Evolutionary conservation across 2,888 invertebrate genomes (phyloP).

Genomic region (Apamea anceps): DNA sequence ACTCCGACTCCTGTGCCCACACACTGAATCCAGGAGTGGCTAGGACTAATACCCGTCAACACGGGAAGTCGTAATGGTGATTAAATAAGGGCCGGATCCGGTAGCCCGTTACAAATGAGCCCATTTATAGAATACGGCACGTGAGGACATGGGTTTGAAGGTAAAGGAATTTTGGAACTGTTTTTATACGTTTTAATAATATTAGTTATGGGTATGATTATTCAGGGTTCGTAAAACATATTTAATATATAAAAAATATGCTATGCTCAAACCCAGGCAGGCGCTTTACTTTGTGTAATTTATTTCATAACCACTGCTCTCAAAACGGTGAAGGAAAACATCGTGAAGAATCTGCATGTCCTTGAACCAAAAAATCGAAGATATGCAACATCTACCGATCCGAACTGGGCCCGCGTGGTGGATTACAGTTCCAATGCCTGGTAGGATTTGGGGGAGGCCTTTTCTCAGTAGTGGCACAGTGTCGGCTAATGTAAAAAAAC

Average conservation of each 20-base stretch:
- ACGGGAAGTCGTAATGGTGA: conserved; percentile 73
- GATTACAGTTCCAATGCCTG: no score
- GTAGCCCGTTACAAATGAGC: conserved; percentile 58
- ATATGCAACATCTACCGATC: neutral
- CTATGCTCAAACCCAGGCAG: neutral
- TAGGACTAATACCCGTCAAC: conserved; percentile 73
- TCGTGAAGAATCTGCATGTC: neutral
- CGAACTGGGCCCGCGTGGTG: neutral
- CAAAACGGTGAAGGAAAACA: neutral
- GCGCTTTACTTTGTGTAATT: neutral
- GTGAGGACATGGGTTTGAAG: conserved; percentile 3
- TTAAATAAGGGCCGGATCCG: conserved; percentile 71
- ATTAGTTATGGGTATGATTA: neutral
- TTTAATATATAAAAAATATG: neutral
- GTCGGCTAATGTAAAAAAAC: no score
- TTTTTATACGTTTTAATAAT: conserved; percentile 12
- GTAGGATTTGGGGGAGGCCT: no score
- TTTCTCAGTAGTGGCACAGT: no score
- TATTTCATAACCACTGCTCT: neutral
- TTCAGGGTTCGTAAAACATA: neutral
- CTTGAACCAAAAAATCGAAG: neutral
- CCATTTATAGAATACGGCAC: conserved; percentile 56
- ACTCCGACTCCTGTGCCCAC: conserved; percentile 55
- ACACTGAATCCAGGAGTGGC: conserved; percentile 62
- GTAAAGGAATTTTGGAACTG: conserved; percentile 14